Conservation (phyloP, 2,888 invertebrate genomes). For the Mimumesa dahlbomi region DNA sequence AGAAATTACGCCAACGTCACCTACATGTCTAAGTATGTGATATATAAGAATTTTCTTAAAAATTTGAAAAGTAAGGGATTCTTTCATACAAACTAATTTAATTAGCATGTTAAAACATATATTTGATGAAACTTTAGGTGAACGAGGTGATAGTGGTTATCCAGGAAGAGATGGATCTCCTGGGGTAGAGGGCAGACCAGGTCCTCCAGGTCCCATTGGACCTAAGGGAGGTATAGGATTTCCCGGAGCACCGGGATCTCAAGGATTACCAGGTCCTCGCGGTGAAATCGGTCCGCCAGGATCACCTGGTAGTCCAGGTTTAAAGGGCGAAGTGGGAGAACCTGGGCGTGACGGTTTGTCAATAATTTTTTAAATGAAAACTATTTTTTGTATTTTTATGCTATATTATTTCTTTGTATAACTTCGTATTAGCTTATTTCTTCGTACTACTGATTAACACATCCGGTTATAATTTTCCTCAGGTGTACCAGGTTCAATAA, state of each 20-base stretch:
- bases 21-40: too few species aligned
- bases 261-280: slow-evolving; percentile 50
- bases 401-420: too few species aligned
- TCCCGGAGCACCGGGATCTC: slow-evolving; percentile 75
- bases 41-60: too few species aligned
- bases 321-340: slow-evolving; percentile 54
- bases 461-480: not conserved
- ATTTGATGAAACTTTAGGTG: slow-evolving; percentile 57
- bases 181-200: slow-evolving; percentile 74
- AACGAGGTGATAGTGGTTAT: slow-evolving; percentile 74
- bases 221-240: slow-evolving; percentile 70
- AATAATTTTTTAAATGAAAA: not conserved
- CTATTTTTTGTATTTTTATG: too few species aligned
- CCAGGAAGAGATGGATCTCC: slow-evolving; percentile 75
- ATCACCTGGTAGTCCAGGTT: slow-evolving; percentile 66
- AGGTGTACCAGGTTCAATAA: slow-evolving; percentile 76
- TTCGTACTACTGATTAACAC: not conserved
- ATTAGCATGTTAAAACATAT: not conserved
- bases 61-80: too few species aligned
- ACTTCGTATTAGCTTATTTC: not conserved
- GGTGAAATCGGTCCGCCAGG: slow-evolving; percentile 69
- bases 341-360: slow-evolving; percentile 60
- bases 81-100: too few species aligned
- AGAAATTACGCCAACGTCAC: too few species aligned
- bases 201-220: slow-evolving; percentile 72